Conservation (phyloP, 2,797 vertebrate genomes). For the Malurus leucopterus region DNA sequence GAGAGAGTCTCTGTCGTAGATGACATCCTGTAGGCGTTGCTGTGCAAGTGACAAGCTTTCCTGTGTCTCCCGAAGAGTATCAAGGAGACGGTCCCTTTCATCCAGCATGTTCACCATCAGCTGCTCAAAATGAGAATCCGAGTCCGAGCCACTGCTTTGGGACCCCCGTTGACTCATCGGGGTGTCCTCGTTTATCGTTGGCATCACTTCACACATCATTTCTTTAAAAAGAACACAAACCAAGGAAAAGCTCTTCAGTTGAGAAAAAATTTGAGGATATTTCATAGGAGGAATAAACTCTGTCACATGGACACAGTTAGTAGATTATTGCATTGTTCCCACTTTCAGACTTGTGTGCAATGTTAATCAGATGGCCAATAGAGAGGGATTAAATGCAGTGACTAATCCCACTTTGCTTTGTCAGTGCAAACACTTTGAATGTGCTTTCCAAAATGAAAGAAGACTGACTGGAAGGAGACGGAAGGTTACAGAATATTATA, state of each 20-base stretch:
- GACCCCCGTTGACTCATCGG: constrained; percentile 95
- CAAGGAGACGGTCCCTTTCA: constrained; percentile 94
- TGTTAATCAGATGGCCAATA: constrained; percentile 37
- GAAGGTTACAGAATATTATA: not conserved
- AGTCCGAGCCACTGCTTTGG: constrained; percentile 93
- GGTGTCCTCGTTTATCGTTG: constrained; percentile 95
- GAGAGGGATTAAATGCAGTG: constrained; percentile 10
- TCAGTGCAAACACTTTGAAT: not conserved
- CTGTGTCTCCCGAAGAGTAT: constrained; percentile 94
- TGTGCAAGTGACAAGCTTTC: constrained; percentile 93
- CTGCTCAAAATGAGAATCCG: constrained; percentile 97
- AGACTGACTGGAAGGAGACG: not conserved
- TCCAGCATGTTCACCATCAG: constrained; percentile 99
- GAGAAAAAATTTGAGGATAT: not conserved
- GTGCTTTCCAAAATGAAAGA: not conserved
- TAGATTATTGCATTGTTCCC: constrained; percentile 42
- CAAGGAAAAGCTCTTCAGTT: constrained; percentile 9
- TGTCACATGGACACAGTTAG: not conserved
- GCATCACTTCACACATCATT: constrained; percentile 95
- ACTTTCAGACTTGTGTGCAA: constrained; percentile 15
- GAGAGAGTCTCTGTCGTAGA: constrained; percentile 94
- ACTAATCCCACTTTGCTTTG: not conserved
- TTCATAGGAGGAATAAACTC: constrained; percentile 16
- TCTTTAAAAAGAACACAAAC: constrained; percentile 60
- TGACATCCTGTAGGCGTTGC: constrained; percentile 95